Conservation (phyloP, 2,797 vertebrate species). For the Acomys russatus region DNA sequence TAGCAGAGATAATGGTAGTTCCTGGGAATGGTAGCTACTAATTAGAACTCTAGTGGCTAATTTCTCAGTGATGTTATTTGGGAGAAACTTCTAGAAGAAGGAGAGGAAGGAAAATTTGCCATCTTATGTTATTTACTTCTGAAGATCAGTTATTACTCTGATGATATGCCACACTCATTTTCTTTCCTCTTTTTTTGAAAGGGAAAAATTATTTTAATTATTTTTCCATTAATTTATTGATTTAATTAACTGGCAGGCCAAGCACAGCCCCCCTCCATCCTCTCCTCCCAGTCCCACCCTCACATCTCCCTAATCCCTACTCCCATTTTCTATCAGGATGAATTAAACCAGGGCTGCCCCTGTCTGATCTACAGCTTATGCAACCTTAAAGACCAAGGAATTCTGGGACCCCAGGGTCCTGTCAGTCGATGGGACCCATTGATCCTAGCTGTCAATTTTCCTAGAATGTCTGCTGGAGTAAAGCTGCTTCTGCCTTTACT, state of each 20-base stretch:
- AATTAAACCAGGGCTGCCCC: background rate
- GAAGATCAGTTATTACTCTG: background rate
- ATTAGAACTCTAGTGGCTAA: background rate
- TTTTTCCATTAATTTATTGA: too few species aligned
- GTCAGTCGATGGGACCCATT: background rate
- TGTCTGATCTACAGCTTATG: background rate
- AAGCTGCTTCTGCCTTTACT: background rate
- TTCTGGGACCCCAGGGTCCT: background rate
- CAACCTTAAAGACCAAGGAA: slow-evolving; percentile 26
- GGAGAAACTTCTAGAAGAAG: slow-evolving; percentile 14
- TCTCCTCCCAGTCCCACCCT: too few species aligned
- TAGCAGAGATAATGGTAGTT: slow-evolving; percentile 19
- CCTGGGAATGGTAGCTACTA: background rate
- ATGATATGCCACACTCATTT: background rate
- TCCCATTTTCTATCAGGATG: slow-evolving; percentile 3
- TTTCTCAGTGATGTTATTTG: background rate
- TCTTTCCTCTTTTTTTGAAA: background rate
- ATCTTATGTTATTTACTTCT: background rate
- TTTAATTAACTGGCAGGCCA: too few species aligned
- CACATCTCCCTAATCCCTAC: too few species aligned
- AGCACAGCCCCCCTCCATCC: too few species aligned
- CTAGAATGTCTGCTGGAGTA: background rate
- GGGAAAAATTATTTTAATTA: too few species aligned
- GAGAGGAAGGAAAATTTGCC: slow-evolving; percentile 15
- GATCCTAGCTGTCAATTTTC: background rate